phyloP scores from a whole-genome alignment of 2,113 vertebrate species.

The Tinamus guttatus region DNA sequence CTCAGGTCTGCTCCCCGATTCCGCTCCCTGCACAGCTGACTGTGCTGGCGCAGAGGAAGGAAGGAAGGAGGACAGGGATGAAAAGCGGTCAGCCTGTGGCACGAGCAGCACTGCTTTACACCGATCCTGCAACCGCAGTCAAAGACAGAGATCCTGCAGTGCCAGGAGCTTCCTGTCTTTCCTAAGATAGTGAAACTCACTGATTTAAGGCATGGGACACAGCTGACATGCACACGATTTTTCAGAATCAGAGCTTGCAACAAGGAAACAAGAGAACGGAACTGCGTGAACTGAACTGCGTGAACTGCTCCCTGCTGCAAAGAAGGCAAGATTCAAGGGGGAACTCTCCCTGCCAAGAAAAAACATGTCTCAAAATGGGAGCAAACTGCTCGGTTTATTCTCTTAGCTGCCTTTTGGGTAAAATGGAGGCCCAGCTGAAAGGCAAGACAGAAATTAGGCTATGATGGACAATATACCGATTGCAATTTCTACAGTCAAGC shows the following conservation, averaged over 20 bases:
- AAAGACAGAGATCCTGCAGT: not conserved
- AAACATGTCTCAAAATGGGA: not conserved
- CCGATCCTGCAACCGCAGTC: fast-evolving
- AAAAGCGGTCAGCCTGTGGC: not conserved
- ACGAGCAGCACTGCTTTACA: not conserved
- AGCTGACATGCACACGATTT: not conserved
- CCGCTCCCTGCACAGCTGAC: not conserved
- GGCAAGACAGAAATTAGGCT: not conserved
- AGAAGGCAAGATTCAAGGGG: not conserved
- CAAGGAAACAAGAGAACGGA: not conserved
- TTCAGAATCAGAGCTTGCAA: not conserved
- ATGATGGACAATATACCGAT: not conserved
- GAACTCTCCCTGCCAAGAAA: not conserved
- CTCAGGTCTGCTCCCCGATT: not conserved
- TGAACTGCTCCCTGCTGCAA: not conserved
- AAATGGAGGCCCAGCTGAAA: not conserved
- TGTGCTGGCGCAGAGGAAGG: not conserved
- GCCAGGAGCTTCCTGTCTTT: not conserved
- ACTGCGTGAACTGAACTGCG: not conserved
- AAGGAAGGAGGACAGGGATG: not conserved
- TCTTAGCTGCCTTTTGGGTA: not conserved
- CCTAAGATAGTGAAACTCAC: not conserved
- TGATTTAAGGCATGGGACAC: not conserved
- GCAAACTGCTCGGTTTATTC: not conserved
- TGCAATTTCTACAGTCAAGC: not conserved